phyloP scores from a whole-genome alignment of 2,888 invertebrate species.

The Pogonocherus hispidulus region DNA sequence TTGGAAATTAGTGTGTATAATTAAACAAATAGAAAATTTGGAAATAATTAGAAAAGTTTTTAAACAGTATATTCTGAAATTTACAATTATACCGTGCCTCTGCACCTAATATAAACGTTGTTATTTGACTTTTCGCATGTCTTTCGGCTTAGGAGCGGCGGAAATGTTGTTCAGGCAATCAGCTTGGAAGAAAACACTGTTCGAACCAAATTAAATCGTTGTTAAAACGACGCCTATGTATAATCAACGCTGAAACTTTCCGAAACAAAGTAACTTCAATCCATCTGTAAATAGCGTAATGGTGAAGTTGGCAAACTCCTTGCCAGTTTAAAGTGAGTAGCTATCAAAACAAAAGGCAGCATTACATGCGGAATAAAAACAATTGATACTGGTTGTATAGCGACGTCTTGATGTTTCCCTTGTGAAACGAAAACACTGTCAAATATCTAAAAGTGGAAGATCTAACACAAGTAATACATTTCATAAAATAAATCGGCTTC shows the following conservation, averaged over 20 bases:
- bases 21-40: too few species aligned
- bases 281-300: slow-evolving; percentile 17
- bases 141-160: background rate
- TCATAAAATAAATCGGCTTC: too few species aligned
- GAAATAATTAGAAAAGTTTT: too few species aligned
- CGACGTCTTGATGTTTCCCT: background rate
- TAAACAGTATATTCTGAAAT: too few species aligned
- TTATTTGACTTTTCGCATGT: background rate
- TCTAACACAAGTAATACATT: too few species aligned
- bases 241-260: slow-evolving; percentile 10
- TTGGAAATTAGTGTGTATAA: too few species aligned
- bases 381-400: slow-evolving; percentile 7
- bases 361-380: slow-evolving; percentile 16
- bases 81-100: too few species aligned
- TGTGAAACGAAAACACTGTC: background rate
- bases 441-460: background rate
- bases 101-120: too few species aligned
- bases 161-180: background rate
- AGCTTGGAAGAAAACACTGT: background rate
- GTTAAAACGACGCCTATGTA: slow-evolving; percentile 2
- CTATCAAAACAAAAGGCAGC: slow-evolving; percentile 5
- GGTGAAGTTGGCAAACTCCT: slow-evolving; percentile 13
- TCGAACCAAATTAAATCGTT: background rate
- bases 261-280: slow-evolving; percentile 9
- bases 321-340: slow-evolving; percentile 18